These are phyloP conservation scores for Tupaia chinensis DNA, from an alignment of 2,113 vertebrate genomes.

Conservation along the genomic window DNA sequence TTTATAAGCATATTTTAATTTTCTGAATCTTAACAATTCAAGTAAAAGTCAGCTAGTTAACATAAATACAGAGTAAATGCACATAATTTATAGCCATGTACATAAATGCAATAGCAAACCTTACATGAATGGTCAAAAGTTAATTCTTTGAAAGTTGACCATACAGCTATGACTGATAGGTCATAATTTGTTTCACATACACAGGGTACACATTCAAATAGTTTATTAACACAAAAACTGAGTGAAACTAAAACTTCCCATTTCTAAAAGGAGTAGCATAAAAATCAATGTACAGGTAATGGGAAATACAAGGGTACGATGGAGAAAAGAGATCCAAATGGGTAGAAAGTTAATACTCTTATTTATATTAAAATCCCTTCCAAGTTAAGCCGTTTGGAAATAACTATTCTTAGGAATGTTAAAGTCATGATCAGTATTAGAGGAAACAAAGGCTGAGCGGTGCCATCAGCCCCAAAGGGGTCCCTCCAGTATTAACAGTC, in stretches of 20 bases:
- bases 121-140: conserved; percentile 80
- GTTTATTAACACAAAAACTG: conserved; percentile 42
- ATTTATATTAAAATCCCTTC: conserved; percentile 70
- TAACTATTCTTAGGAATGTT: conserved; percentile 82
- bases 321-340: background rate
- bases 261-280: conserved; percentile 51
- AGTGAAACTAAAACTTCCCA: conserved; percentile 43
- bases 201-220: conserved; percentile 82
- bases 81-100: conserved; percentile 86
- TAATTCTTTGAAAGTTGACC: conserved; percentile 66
- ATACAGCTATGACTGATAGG: conserved; percentile 74
- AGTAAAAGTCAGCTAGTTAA: conserved; percentile 83
- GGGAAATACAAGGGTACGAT: background rate
- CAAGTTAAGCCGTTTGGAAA: conserved; percentile 70
- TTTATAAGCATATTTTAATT: conserved; percentile 86
- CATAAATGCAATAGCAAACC: conserved; percentile 82
- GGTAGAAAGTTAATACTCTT: conserved; percentile 63
- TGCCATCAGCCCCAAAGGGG: background rate
- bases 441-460: conserved; percentile 33
- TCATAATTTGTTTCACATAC: conserved; percentile 86
- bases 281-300: conserved; percentile 11
- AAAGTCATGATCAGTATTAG: conserved; percentile 16
- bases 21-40: conserved; percentile 84
- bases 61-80: conserved; percentile 88
- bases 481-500: background rate